Percentiles rank a stretch among this genome's conserved stretches.
These are phyloP conservation scores for Crypturellus tataupa DNA, from an alignment of 2,797 vertebrate genomes.

Conservation along the genomic window DNA sequence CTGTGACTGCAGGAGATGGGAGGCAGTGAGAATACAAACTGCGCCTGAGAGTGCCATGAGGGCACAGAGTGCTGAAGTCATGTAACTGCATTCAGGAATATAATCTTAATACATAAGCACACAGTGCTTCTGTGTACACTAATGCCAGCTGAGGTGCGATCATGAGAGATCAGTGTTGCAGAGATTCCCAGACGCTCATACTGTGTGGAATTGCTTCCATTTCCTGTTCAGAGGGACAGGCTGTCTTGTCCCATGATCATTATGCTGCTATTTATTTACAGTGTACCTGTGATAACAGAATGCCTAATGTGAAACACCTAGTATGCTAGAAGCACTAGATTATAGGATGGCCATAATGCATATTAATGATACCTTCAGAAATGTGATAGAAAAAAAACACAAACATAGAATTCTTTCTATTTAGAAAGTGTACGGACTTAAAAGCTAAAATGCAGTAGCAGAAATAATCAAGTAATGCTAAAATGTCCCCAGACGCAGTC, in stretches of 20 bases:
- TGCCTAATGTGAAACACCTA: neutral
- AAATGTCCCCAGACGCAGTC: neutral
- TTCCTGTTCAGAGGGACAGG: neutral
- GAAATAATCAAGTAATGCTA: neutral
- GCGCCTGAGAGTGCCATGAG: neutral
- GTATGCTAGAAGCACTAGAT: neutral
- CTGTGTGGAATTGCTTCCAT: conserved; percentile 3
- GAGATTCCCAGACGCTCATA: neutral
- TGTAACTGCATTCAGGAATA: neutral
- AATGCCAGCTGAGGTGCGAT: fast-evolving
- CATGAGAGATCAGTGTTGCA: neutral
- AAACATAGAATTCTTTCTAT: neutral
- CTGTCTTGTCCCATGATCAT: neutral
- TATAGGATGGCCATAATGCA: neutral
- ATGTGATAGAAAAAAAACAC: neutral
- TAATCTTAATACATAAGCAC: neutral
- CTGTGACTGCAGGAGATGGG: neutral
- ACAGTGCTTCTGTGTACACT: neutral
- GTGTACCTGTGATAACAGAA: neutral
- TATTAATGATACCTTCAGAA: neutral
- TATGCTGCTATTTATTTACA: neutral
- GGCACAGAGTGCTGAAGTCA: neutral
- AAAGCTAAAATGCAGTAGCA: neutral
- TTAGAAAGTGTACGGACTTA: neutral
- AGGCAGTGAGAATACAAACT: neutral